phyloP scores from a whole-genome alignment of 2,797 vertebrate genomes.

The Anguilla pacifica region DNA sequence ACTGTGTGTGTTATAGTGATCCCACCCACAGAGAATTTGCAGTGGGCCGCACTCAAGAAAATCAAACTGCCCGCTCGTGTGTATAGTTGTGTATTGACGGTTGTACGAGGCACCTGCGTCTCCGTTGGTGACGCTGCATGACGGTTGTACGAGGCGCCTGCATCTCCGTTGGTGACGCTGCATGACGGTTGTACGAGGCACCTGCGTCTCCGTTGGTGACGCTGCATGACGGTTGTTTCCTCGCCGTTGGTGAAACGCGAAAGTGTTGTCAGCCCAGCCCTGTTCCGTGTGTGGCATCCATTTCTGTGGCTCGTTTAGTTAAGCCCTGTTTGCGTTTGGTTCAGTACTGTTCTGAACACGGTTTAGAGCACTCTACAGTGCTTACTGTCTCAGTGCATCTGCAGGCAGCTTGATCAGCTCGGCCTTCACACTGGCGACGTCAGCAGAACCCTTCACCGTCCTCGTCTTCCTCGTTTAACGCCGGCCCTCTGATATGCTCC shows the following conservation, averaged over 20 bases:
- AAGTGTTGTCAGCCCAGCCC: background rate
- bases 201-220: too few relatives aligned
- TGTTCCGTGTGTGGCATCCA: background rate
- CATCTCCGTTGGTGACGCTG: too few relatives aligned
- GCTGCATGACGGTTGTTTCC: background rate
- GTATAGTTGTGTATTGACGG: too few relatives aligned
- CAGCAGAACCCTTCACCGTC: background rate
- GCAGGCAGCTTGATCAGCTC: background rate
- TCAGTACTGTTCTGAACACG: too few relatives aligned
- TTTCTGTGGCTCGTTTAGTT: background rate
- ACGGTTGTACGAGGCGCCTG: too few relatives aligned
- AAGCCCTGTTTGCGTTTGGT: background rate
- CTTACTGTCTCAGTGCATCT: background rate
- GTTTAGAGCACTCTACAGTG: too few relatives aligned
- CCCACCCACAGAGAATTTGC: background rate
- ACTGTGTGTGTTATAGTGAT: background rate
- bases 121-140: too few relatives aligned
- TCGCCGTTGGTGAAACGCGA: background rate
- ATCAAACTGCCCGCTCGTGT: background rate
- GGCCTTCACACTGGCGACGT: background rate
- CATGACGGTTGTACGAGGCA: too few relatives aligned
- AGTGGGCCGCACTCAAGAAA: background rate
- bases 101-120: too few relatives aligned
- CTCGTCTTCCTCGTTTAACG: background rate
- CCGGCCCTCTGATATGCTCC: constrained; percentile 58